Evolutionary conservation across 2,113 vertebrate genomes (phyloP).

Genomic region (Elaphurus davidianus): DNA sequence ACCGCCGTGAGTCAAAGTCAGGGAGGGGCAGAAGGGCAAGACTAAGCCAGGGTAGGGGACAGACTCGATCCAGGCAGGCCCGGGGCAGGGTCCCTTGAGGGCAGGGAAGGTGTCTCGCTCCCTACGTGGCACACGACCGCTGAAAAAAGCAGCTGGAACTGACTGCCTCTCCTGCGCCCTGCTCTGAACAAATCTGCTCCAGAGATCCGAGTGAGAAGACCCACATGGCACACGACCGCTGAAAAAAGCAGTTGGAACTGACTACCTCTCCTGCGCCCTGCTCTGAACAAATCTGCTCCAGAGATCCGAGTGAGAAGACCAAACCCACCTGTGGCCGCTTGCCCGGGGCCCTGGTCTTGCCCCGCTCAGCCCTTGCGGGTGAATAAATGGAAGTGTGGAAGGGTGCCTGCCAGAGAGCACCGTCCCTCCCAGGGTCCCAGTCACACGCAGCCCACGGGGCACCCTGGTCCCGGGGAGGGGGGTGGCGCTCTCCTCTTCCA

Average conservation of each 20-base stretch:
- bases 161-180: not conserved
- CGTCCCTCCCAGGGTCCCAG: not conserved
- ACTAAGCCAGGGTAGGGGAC: not conserved
- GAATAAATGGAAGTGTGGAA: not conserved
- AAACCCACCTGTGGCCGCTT: not conserved
- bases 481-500: not conserved
- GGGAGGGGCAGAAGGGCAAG: not conserved
- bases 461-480: not conserved
- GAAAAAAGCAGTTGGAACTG: not conserved
- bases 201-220: too few species aligned
- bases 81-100: not conserved
- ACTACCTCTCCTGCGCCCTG: not conserved
- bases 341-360: not conserved
- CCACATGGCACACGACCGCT: not conserved
- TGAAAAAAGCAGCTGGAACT: not conserved
- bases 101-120: not conserved
- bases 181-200: not conserved
- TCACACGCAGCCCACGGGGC: accelerated
- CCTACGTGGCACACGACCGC: not conserved
- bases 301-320: not conserved
- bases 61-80: not conserved
- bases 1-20: not conserved
- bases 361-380: not conserved
- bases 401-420: not conserved
- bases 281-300: not conserved